Evolutionary conservation across 2,888 invertebrate species (phyloP).

Genomic region (Heliconius sara): DNA sequence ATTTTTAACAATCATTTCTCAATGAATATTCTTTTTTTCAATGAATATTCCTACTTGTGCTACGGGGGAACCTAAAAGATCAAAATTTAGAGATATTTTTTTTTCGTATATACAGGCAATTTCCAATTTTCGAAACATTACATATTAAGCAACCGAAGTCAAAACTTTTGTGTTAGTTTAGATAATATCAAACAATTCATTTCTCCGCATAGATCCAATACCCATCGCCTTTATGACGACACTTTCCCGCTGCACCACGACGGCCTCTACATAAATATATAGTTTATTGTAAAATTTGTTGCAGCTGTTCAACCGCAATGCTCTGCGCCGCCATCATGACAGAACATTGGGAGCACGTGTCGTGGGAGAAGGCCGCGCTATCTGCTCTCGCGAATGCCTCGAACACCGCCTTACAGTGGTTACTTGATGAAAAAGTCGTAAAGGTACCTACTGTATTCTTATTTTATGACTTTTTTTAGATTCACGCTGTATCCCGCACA

Average conservation of each 20-base stretch:
- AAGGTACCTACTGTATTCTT: conserved; percentile 64
- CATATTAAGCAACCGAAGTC: no score
- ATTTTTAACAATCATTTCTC: background rate
- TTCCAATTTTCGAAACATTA: no score
- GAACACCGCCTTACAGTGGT: conserved; percentile 87
- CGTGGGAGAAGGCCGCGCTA: conserved; percentile 88
- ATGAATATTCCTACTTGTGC: background rate
- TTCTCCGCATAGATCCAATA: background rate
- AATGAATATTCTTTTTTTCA: background rate
- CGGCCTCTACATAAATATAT: background rate
- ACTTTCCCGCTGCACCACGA: background rate
- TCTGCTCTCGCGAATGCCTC: conserved; percentile 84
- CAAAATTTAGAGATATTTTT: no score
- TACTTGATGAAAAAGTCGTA: conserved; percentile 90
- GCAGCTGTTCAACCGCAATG: conserved; percentile 90
- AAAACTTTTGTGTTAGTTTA: no score
- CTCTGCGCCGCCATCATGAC: conserved; percentile 94
- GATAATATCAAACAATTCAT: background rate
- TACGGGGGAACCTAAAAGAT: no score
- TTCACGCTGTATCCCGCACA: background rate
- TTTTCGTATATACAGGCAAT: background rate
- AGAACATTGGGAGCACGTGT: conserved; percentile 95
- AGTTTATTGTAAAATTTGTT: conserved; percentile 41
- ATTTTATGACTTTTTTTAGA: background rate
- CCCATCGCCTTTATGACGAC: background rate